Conservation (phyloP, 2,888 invertebrate species). For the Aphrophora alni region DNA sequence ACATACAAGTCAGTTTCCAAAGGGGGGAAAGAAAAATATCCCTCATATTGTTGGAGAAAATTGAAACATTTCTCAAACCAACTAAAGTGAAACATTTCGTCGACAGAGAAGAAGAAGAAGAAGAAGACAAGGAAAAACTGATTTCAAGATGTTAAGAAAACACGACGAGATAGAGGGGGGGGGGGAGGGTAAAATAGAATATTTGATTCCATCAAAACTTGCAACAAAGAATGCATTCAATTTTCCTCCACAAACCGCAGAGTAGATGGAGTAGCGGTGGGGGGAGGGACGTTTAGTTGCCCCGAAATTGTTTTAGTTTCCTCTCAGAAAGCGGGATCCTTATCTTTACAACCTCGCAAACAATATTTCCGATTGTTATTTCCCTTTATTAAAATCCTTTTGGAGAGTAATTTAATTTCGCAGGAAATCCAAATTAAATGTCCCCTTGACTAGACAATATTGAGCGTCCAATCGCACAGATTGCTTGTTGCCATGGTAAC, state of each 20-base stretch:
- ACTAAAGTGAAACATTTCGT: not conserved
- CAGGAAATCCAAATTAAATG: not conserved
- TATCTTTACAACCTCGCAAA: not conserved
- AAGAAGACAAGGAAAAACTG: not conserved
- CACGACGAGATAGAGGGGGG: constrained; percentile 6
- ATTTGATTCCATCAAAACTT: not conserved
- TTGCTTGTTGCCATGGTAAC: not conserved
- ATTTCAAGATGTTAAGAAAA: not conserved
- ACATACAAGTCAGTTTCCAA: too few species aligned
- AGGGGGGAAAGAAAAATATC: not conserved
- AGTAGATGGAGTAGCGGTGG: constrained; percentile 12
- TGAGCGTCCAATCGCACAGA: not conserved
- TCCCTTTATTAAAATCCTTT: not conserved
- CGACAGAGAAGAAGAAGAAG: not conserved
- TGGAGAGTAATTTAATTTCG: not conserved
- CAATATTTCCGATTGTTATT: not conserved
- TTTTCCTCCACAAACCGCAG: too few species aligned
- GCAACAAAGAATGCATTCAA: too few species aligned
- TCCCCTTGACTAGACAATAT: not conserved
- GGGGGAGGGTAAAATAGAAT: constrained; percentile 7
- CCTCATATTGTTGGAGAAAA: not conserved
- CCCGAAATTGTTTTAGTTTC: not conserved
- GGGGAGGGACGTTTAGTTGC: constrained; percentile 8
- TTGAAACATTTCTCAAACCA: not conserved
- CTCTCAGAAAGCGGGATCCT: not conserved